phyloP scores from a whole-genome alignment of 2,113 vertebrate genomes.

The Phylloscopus trochiloides region DNA sequence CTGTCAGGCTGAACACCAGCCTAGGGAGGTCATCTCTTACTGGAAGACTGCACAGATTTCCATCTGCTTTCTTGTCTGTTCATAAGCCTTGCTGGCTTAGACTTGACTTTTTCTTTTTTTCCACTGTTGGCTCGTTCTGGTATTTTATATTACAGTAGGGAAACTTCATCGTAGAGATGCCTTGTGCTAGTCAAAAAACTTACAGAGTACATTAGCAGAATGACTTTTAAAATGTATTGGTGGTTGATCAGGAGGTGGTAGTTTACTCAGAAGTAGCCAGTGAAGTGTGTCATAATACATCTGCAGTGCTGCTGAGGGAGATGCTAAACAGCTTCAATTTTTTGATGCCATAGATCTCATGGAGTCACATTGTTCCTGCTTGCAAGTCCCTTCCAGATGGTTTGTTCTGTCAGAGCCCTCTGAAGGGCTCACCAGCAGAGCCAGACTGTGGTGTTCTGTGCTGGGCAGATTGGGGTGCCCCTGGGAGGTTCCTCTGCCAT shows the following conservation, averaged over 20 bases:
- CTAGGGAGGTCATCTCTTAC: background rate
- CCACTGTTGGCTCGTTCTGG: background rate
- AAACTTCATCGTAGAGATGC: background rate
- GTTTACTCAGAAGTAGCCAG: background rate
- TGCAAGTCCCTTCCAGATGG: background rate
- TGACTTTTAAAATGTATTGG: background rate
- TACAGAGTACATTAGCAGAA: background rate
- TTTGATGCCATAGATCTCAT: background rate
- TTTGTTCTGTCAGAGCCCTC: background rate
- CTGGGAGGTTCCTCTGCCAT: background rate
- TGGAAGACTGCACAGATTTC: background rate
- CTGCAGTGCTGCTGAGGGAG: background rate
- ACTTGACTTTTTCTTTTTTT: background rate
- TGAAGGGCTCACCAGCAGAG: background rate
- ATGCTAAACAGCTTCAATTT: background rate
- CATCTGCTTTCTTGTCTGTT: background rate
- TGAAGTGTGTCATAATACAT: background rate
- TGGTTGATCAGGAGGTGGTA: background rate
- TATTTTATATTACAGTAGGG: background rate
- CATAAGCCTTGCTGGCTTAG: background rate
- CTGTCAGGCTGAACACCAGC: background rate
- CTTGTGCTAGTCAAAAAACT: background rate
- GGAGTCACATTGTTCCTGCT: background rate
- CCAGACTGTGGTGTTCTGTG: background rate
- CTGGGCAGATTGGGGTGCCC: fast-evolving